These are phyloP conservation scores for Gymnarchus niloticus DNA, from an alignment of 2,113 vertebrate genomes.

Conservation along the genomic window DNA sequence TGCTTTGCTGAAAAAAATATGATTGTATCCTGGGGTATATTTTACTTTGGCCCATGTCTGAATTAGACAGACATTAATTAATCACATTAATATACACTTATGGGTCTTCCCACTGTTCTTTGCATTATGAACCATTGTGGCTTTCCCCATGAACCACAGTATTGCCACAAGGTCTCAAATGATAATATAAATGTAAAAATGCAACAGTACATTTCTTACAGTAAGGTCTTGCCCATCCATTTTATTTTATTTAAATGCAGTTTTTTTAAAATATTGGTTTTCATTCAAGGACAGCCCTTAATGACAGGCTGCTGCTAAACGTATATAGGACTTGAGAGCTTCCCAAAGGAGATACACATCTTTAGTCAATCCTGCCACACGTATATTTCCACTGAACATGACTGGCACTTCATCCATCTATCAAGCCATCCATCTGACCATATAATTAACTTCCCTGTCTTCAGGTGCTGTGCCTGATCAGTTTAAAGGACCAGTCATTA, in stretches of 20 bases:
- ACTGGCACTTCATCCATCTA: not conserved
- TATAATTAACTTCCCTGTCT: no score
- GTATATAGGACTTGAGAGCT: not conserved
- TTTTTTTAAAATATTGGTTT: not conserved
- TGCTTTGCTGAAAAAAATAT: not conserved
- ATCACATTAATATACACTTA: not conserved
- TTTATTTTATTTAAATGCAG: not conserved
- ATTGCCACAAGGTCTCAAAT: not conserved
- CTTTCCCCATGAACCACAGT: not conserved
- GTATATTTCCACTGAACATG: not conserved
- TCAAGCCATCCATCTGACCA: not conserved
- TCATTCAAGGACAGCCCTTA: not conserved
- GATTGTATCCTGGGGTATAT: not conserved
- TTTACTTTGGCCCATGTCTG: not conserved
- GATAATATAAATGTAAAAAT: not conserved
- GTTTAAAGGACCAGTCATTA: no score
- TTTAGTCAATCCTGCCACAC: not conserved
- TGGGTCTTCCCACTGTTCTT: not conserved
- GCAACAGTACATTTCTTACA: not conserved
- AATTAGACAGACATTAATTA: not conserved
- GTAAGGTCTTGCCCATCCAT: not conserved
- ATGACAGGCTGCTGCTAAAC: not conserved
- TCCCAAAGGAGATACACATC: not conserved
- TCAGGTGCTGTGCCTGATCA: no score
- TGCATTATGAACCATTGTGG: no score